Evolutionary conservation across 2,113 vertebrate genomes (phyloP).

Genomic region (Gulo gulo): DNA sequence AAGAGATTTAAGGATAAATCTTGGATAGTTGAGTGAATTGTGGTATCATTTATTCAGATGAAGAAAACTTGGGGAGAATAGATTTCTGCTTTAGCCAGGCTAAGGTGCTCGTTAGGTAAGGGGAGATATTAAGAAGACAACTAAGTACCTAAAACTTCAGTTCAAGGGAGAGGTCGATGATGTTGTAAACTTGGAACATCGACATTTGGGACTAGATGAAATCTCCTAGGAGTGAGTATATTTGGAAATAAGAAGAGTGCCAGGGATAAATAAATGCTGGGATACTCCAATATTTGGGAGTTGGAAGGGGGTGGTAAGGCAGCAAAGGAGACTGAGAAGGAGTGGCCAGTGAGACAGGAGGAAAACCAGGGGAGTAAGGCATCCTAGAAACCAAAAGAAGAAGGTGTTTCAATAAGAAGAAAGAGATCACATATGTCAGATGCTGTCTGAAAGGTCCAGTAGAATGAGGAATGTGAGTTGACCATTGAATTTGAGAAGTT

Average conservation of each 20-base stretch:
- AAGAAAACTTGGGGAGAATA: background rate
- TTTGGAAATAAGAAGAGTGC: background rate
- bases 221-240: background rate
- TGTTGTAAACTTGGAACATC: background rate
- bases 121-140: background rate
- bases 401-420: background rate
- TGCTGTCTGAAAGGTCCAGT: background rate
- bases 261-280: background rate
- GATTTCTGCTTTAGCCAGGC: background rate
- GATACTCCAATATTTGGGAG: background rate
- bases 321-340: background rate
- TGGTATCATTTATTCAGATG: background rate
- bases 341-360: background rate
- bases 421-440: background rate
- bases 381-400: background rate
- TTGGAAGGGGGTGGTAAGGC: background rate
- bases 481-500: background rate
- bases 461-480: background rate
- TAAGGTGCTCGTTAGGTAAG: background rate
- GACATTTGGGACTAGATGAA: background rate
- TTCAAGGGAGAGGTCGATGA: background rate
- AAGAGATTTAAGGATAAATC: background rate
- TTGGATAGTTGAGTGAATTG: background rate
- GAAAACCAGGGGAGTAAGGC: background rate
- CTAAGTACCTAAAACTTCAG: background rate